Evolutionary conservation across 2,113 vertebrate species (phyloP), one percentile per base, ranked within the genome.

Genomic region (Kryptolebias marmoratus): DNA sequence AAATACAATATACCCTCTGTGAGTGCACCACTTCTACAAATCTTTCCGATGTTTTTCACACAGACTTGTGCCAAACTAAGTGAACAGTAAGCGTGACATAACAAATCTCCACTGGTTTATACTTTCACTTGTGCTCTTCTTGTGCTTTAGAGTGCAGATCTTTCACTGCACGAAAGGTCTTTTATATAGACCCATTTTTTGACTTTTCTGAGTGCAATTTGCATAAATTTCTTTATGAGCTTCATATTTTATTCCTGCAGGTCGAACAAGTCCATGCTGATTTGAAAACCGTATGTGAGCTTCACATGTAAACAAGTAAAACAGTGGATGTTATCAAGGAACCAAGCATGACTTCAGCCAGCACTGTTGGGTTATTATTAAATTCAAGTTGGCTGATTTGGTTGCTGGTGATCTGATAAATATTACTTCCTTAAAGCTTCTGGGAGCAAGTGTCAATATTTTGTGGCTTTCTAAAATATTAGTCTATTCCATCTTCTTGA

Each of bases 1-100:
- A 86, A 82, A 87, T 80, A 66, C 69, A 86, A 77, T 82, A 80
- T 76, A 85, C 71, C 66, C 71, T 50, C n/a, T 69, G 56, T 77
- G 75, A 71, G 73, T 12, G 45, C 30, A 47, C 52, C 28, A 45
- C 55, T 45, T 57, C 68, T 48, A 75, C 31, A 62, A 18, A 49
- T 63, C 30, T 53, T 6, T 59, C 22, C n/a, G 9, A 59, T 54
- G 53, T 22, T 31, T 65, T 75, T 54, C 45, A 70, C 64, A 58
- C 31, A 32, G 2, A 31, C 11, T 14, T 59, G 22, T 52, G 54
- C 55, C 59, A 59, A 53, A 55, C 27, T 18, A 36, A 16, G 50
- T 27, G 0, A 11, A 11, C 1, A 27, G 4, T 8, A 16, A n/a
- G 50, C 27, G 55, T 14, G 13, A 62, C 27, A 67, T 16, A 56